phyloP scores from a whole-genome alignment of 2,797 vertebrate genomes.

The Sebastes ruberrimus region DNA sequence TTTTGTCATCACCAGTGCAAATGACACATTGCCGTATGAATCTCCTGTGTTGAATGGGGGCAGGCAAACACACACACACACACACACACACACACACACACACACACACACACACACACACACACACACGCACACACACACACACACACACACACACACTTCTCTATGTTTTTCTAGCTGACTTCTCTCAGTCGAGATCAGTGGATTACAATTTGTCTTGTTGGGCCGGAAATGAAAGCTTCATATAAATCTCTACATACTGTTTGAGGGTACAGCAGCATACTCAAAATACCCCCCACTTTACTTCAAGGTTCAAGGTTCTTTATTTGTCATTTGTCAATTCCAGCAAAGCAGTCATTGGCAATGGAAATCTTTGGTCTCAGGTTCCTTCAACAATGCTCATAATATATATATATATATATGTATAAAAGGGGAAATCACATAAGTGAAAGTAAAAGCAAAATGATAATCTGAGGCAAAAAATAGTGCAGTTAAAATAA shows the following conservation, averaged over 20 bases:
- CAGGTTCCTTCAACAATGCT: no score
- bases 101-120: neutral
- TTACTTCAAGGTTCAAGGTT: no score
- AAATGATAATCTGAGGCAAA: no score
- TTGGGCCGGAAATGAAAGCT: constrained; percentile 32
- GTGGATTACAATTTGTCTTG: constrained; percentile 34
- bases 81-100: neutral
- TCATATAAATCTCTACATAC: constrained; percentile 26
- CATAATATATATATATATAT: no score
- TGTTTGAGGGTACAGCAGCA: neutral
- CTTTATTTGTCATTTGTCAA: no score
- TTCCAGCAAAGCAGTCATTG: no score
- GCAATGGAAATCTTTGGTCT: no score
- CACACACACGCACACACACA: neutral
- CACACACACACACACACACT: neutral
- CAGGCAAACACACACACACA: neutral
- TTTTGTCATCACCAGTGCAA: constrained; percentile 17
- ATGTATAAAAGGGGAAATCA: no score
- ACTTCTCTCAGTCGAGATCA: constrained; percentile 33
- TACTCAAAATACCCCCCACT: neutral
- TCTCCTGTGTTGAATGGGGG: neutral
- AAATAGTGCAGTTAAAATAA: no score
- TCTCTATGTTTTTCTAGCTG: constrained; percentile 26
- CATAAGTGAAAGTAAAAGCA: no score
- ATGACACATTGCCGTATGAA: constrained; percentile 36